Evolutionary conservation across 1,140 invertebrate genomes (phyloP).

Genomic region (Cydia amplana): DNA sequence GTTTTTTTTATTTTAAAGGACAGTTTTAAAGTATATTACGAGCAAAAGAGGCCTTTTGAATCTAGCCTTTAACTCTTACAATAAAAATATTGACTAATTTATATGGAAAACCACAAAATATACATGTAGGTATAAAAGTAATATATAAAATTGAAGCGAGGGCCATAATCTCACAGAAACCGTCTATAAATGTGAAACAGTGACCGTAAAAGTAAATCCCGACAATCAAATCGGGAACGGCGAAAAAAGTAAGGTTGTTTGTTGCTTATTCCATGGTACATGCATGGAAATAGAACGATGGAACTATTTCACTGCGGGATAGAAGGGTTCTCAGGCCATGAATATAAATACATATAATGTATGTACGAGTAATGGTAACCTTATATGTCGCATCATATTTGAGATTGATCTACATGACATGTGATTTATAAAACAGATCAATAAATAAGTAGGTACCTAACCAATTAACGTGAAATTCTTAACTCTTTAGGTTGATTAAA

Average conservation of each 20-base stretch:
- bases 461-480: too few relatives aligned
- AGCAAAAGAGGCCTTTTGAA: too few relatives aligned
- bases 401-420: conserved; percentile 39
- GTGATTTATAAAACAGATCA: not conserved
- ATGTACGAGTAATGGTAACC: conserved; percentile 47
- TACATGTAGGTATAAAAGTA: not conserved
- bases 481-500: too few relatives aligned
- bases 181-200: conserved; percentile 76
- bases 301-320: conserved; percentile 65
- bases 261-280: conserved; percentile 65
- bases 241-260: conserved; percentile 75
- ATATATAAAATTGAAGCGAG: conserved; percentile 46
- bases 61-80: too few relatives aligned
- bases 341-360: conserved; percentile 71
- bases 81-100: too few relatives aligned
- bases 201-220: conserved; percentile 77
- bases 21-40: too few relatives aligned
- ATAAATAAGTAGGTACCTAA: too few relatives aligned
- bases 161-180: conserved; percentile 59
- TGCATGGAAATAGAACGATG: conserved; percentile 62
- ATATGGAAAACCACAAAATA: not conserved
- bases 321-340: conserved; percentile 65
- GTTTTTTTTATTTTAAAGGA: too few relatives aligned
- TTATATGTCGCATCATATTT: conserved; percentile 41
- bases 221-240: conserved; percentile 76